Percentiles rank a stretch among this genome's conserved stretches.
Conservation (phyloP, 2,113 vertebrate species). For the Rhineura floridana region DNA sequence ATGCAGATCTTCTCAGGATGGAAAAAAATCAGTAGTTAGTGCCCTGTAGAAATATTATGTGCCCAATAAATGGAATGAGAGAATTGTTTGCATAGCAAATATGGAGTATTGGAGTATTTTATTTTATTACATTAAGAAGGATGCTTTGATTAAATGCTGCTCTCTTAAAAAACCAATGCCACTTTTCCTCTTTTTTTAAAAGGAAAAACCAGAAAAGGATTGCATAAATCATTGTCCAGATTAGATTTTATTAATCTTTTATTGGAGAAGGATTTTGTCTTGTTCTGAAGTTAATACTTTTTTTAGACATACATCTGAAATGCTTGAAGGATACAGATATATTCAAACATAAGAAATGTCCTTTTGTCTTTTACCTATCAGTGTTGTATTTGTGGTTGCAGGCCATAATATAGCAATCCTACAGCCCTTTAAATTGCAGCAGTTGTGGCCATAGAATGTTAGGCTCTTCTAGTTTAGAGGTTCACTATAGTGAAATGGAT, state of each 20-base stretch:
- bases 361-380: neutral
- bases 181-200: neutral
- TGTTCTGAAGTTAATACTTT: neutral
- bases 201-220: neutral
- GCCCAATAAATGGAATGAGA: neutral
- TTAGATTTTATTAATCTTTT: neutral
- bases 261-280: neutral
- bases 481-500: neutral
- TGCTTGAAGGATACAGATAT: neutral
- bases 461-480: neutral
- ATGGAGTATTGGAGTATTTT: neutral
- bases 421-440: neutral
- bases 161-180: neutral
- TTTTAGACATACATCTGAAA: neutral
- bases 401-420: neutral
- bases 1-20: neutral
- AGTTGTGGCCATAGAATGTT: neutral
- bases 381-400: neutral
- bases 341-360: neutral
- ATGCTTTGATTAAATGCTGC: accelerated
- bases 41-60: neutral
- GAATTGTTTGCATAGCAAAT: accelerated
- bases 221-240: neutral
- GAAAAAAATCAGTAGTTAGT: neutral
- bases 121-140: accelerated